Evolutionary conservation across 2,888 invertebrate species (phyloP), one percentile per base, ranked within the genome.

Genomic region (Julus scanicus): DNA sequence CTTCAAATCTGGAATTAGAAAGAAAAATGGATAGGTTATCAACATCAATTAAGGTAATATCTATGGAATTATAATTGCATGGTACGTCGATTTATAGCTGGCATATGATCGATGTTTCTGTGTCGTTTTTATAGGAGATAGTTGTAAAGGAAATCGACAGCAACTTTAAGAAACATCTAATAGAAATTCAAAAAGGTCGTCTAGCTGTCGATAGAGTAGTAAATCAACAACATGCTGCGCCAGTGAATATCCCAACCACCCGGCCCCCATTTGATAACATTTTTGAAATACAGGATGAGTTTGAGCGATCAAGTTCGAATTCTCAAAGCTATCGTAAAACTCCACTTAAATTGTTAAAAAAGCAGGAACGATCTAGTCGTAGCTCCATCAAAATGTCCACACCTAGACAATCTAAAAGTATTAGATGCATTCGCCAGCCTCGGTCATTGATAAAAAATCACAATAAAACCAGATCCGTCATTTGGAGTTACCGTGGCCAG

Each of bases 401-500:
- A 20, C 63, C 20, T 6, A 63, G 5, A 1, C 63, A 20, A 63
- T 20, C 20, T n/a, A 63, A 63, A 63, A 63, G 63, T 63, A 63
- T 63, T 63, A 63, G 9, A 6, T 8, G 17, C 20, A 20, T 17
- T 63, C 63, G 63, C n/a, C 20, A 63, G 4, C 20, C 63, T 9
- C 63, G 63, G 0, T 63, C 63, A 1, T 63, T 63, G 20, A 20
- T 63, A 63, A 63, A 63, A 20, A 20, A 1, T 6, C 4, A 20
- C 63, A 63, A 9, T 84, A 84, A 37, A 84, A 84, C 17, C 17
- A 84, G 13, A 13, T 39, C 44, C 13, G 84, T 44, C 37, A n/a
- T 84, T 84, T 84, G 84, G 84, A 84, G n/a, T 13, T 84, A 84
- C n/a, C 84, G 84, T n/a, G 17, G n/a, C 5, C 84, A 44, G 29